Evolutionary conservation across 2,113 vertebrate genomes (phyloP).

Genomic region (Phyllopteryx taeniolatus): DNA sequence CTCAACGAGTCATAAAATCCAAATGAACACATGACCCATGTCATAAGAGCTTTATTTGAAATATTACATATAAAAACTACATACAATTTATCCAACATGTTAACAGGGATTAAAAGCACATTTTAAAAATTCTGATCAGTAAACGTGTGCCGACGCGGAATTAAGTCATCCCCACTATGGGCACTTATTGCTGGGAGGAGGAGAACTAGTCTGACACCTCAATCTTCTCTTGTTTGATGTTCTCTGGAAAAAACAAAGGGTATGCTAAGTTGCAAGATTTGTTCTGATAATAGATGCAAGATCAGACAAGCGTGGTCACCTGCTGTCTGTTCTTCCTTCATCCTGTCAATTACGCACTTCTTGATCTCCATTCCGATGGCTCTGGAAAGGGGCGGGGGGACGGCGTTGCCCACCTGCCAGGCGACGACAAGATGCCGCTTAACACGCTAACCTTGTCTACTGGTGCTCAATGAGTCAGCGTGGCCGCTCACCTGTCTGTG

Average conservation of each 20-base stretch:
- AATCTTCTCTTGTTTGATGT: slow-evolving; percentile 76
- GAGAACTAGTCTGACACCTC: slow-evolving; percentile 67
- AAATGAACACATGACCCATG: slow-evolving; percentile 31
- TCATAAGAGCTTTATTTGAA: slow-evolving; percentile 93
- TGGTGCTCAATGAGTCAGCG: background rate
- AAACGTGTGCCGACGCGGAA: background rate
- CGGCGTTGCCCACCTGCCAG: slow-evolving; percentile 87
- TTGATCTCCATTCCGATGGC: slow-evolving; percentile 90
- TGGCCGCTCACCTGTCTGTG: slow-evolving; percentile 83
- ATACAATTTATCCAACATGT: slow-evolving; percentile 82
- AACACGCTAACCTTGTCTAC: background rate
- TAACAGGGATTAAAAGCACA: slow-evolving; percentile 80
- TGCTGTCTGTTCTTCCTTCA: slow-evolving; percentile 74
- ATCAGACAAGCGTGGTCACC: slow-evolving; percentile 64
- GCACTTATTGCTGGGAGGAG: background rate
- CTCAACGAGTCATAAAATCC: background rate
- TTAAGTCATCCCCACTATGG: background rate
- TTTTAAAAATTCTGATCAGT: slow-evolving; percentile 26
- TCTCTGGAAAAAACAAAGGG: slow-evolving; percentile 47
- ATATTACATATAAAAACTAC: slow-evolving; percentile 99
- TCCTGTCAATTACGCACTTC: slow-evolving; percentile 73
- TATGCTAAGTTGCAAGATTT: background rate
- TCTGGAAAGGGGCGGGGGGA: slow-evolving; percentile 89
- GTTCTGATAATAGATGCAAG: background rate
- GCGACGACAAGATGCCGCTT: background rate